A percentile compares a stretch with the other conserved stretches of the same genome.
phyloP scores from a whole-genome alignment of 2,888 invertebrate species.

The Noctua pronuba region DNA sequence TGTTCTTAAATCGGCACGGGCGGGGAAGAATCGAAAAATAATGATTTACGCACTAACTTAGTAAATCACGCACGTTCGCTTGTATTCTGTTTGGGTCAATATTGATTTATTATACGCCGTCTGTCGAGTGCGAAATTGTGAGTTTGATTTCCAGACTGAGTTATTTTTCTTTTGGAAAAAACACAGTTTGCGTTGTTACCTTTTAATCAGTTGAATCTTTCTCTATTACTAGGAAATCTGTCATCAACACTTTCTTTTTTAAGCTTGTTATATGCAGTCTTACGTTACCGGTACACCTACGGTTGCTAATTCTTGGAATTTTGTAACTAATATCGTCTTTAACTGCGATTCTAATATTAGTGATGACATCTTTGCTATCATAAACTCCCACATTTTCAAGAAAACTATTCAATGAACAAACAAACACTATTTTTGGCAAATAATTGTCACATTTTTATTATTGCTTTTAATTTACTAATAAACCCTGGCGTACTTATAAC shows the following conservation, averaged over 20 bases:
- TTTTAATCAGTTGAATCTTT: not conserved
- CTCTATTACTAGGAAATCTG: too few species aligned
- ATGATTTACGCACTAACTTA: constrained; percentile 67
- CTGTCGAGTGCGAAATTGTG: constrained; percentile 14
- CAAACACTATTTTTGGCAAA: not conserved
- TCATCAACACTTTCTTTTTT: too few species aligned
- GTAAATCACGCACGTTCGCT: constrained; percentile 69
- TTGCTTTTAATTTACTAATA: not conserved
- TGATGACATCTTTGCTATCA: not conserved
- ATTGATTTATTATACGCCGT: constrained; percentile 62
- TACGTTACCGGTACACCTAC: not conserved
- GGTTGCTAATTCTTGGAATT: not conserved
- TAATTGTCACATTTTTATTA: not conserved
- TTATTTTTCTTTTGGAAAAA: constrained; percentile 2
- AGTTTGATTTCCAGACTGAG: constrained; percentile 23
- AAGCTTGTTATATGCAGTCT: not conserved
- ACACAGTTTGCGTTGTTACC: not conserved
- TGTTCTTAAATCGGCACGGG: constrained; percentile 54
- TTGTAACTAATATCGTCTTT: not conserved
- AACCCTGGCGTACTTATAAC: not conserved
- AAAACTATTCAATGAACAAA: not conserved
- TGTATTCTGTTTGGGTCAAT: constrained; percentile 64
- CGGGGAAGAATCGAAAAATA: constrained; percentile 60
- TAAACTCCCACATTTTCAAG: not conserved
- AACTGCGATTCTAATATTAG: not conserved